Evolutionary conservation across 2,113 vertebrate genomes (phyloP).

Genomic region (Plestiodon gilberti): DNA sequence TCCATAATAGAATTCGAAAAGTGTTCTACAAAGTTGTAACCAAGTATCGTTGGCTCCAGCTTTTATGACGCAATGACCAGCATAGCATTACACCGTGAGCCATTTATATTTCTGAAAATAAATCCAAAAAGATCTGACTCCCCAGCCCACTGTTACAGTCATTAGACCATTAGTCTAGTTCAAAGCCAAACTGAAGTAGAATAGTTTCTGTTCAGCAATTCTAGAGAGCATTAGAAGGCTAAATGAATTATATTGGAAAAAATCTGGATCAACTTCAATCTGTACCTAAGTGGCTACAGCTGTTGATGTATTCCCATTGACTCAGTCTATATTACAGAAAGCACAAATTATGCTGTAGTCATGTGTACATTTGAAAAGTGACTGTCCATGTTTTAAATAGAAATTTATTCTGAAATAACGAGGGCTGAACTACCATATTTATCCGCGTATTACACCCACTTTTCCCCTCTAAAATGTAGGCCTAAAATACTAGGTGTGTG

Average conservation of each 20-base stretch:
- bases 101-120: background rate
- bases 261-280: background rate
- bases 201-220: background rate
- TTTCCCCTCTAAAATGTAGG: too few species aligned
- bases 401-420: background rate
- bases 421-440: too few species aligned
- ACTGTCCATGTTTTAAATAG: background rate
- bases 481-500: too few species aligned
- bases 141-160: background rate
- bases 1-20: background rate
- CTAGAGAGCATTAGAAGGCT: background rate
- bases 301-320: background rate
- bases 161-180: background rate
- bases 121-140: background rate
- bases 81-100: background rate
- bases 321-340: background rate
- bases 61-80: background rate
- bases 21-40: background rate
- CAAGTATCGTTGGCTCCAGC: background rate
- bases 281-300: background rate
- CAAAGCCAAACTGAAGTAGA: background rate
- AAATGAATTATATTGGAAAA: background rate
- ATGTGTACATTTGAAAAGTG: background rate
- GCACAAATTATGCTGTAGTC: background rate
- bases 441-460: too few species aligned